Base-by-base conservation (phyloP, 1,140 invertebrate genomes). In the Brachystomella parvula region DNA sequence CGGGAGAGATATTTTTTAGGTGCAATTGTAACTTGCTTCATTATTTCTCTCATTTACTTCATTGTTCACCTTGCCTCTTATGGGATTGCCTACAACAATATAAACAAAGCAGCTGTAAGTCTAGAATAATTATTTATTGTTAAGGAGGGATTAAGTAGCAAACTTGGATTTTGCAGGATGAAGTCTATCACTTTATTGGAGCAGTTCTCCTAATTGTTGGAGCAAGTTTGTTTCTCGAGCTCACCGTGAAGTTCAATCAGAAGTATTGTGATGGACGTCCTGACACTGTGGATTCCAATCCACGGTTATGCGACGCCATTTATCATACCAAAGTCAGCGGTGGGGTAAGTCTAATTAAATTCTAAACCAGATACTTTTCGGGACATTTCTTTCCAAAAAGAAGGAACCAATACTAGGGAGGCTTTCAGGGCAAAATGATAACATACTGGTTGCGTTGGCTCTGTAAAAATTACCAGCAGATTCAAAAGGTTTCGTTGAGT, bases 1-100 rank as follows among this genome's bases (percentile, higher is more conserved):
- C 49, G 49, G 49, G 49, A 53, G 9, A 15, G 49, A 19, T 53
- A 53, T 53, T 53, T 53, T 24, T 53, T 53, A 6, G 49, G 49
- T 26, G 12, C 49, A 15, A 53, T 53, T 26, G 9, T 53, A 6
- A 24, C 49, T 6, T 53, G 49, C 49, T 53, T 53, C 24, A 6
- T 53, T 19, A 24, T 53, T 9, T 53, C 49, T 3, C 21, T 53
- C 12, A 53, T 53, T 26, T 53, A 53, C 21, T 53, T 53, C 15
- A 53, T 53, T 6, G 49, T 53, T 24, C 49, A 53, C 24, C 49
- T 53, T 53, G 49, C 24, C 12, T 53, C 49, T 6, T 15, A 53
- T 15, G 49, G 49, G 3, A 24, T 53, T 6, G 49, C 49, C 49
- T 9, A 15, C 49, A 9, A 53, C 24, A 6, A 17, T 26, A 24